These are phyloP conservation scores for Caenorhabditis uteleia DNA, from an alignment of 2,888 invertebrate species.

Conservation along the genomic window DNA sequence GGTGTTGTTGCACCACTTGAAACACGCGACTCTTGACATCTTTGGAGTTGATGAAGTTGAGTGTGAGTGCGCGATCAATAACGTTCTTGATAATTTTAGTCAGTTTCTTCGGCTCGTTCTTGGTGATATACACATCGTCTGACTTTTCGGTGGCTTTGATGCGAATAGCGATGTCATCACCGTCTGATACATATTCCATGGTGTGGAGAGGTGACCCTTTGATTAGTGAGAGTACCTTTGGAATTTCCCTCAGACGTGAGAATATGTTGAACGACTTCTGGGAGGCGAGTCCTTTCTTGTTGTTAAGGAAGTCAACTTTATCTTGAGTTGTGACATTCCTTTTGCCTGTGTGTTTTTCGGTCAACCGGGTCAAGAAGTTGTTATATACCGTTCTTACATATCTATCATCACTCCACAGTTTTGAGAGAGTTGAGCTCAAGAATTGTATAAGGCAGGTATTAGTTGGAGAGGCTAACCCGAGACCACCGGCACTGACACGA, in stretches of 20 bases:
- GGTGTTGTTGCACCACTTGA: conserved; percentile 1
- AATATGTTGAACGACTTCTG: conserved; percentile 3
- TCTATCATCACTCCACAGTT: conserved; percentile 7
- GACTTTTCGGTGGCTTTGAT: neutral
- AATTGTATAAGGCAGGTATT: conserved; percentile 5
- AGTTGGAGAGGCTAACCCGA: too few species aligned
- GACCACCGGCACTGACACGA: too few species aligned
- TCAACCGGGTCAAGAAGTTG: neutral
- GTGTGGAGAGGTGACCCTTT: conserved; percentile 1
- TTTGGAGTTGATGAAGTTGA: conserved; percentile 1
- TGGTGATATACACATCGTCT: neutral
- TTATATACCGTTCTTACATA: conserved; percentile 5
- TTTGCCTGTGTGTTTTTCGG: neutral
- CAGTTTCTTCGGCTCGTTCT: neutral
- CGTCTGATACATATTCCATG: neutral
- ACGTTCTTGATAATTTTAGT: neutral
- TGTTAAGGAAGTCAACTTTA: conserved; percentile 4
- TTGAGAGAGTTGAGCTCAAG: conserved; percentile 7
- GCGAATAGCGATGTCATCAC: conserved; percentile 1
- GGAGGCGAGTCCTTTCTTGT: conserved; percentile 7
- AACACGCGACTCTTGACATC: neutral
- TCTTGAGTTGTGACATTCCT: neutral
- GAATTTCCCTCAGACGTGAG: conserved; percentile 6
- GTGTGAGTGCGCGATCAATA: neutral
- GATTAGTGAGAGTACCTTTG: neutral